A percentile compares a stretch with the other conserved stretches of the same genome.
These are phyloP conservation scores for Gordius sp. DNA, from an alignment of 2,888 invertebrate genomes.

Conservation along the genomic window DNA sequence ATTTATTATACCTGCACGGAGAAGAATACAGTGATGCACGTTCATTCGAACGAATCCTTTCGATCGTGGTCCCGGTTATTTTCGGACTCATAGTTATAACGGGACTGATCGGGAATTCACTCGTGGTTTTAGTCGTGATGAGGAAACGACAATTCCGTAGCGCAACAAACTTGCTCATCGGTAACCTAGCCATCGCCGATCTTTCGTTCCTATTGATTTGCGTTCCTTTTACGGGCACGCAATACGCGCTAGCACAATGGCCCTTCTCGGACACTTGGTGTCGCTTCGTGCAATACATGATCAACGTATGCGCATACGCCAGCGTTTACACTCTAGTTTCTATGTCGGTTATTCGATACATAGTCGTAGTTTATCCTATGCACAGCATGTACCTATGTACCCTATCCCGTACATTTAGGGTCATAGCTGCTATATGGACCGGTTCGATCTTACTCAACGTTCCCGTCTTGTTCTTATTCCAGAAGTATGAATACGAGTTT, in stretches of 20 bases:
- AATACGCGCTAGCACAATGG: conserved; percentile 57
- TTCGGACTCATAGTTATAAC: conserved; percentile 56
- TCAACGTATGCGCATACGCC: conserved; percentile 62
- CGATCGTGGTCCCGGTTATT: conserved; percentile 32
- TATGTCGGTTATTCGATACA: conserved; percentile 58
- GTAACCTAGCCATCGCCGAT: conserved; percentile 61
- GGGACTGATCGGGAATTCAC: conserved; percentile 53
- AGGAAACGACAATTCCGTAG: conserved; percentile 64
- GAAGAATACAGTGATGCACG: too few species aligned
- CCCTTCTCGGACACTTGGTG: conserved; percentile 65
- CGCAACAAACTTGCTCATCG: conserved; percentile 60
- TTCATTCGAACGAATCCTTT: neutral
- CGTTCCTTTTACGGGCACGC: conserved; percentile 64
- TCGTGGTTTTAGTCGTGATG: conserved; percentile 57
- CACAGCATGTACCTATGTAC: conserved; percentile 56
- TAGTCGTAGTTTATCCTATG: conserved; percentile 68
- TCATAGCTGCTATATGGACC: conserved; percentile 51
- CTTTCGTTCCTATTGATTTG: conserved; percentile 63
- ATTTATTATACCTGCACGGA: too few species aligned
- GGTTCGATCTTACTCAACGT: conserved; percentile 34
- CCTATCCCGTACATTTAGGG: conserved; percentile 48
- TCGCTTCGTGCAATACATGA: conserved; percentile 58
- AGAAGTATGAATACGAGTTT: neutral
- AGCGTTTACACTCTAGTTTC: conserved; percentile 65
- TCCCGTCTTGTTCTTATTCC: conserved; percentile 23